Evolutionary conservation across 2,888 invertebrate genomes (phyloP).

Genomic region (Encarsia formosa): DNA sequence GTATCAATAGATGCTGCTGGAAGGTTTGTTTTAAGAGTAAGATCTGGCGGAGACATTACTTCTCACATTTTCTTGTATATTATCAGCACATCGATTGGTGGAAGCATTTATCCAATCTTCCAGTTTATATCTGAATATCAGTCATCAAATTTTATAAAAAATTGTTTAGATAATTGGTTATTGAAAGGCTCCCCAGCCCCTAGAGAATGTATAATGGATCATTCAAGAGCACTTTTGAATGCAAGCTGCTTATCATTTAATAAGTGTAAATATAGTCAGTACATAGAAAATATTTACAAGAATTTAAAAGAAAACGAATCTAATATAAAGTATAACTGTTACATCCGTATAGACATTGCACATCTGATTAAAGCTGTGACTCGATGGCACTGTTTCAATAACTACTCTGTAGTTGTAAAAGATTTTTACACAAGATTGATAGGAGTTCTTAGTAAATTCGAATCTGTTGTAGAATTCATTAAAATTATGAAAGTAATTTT

Average conservation of each 20-base stretch:
- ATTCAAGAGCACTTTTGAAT: conserved; percentile 27
- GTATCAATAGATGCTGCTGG: background rate
- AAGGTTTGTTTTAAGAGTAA: conserved; percentile 2
- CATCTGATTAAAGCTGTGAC: background rate
- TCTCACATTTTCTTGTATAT: conserved; percentile 4
- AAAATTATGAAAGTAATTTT: background rate
- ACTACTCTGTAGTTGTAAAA: background rate
- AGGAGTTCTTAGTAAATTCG: background rate
- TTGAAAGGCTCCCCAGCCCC: conserved; percentile 24
- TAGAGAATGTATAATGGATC: conserved; percentile 29
- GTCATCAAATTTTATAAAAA: background rate
- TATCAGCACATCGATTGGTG: background rate
- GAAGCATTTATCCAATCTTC: conserved; percentile 1
- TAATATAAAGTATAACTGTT: background rate
- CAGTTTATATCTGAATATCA: conserved; percentile 8
- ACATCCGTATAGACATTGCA: background rate
- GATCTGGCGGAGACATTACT: background rate
- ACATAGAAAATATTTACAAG: background rate
- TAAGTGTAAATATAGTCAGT: background rate
- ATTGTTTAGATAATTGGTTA: background rate
- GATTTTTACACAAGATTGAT: background rate
- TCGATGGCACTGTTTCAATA: background rate
- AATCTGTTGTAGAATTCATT: background rate
- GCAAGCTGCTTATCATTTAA: conserved; percentile 13
- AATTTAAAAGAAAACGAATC: background rate